phyloP scores from a whole-genome alignment of 2,797 vertebrate species.

The Lemur catta region DNA sequence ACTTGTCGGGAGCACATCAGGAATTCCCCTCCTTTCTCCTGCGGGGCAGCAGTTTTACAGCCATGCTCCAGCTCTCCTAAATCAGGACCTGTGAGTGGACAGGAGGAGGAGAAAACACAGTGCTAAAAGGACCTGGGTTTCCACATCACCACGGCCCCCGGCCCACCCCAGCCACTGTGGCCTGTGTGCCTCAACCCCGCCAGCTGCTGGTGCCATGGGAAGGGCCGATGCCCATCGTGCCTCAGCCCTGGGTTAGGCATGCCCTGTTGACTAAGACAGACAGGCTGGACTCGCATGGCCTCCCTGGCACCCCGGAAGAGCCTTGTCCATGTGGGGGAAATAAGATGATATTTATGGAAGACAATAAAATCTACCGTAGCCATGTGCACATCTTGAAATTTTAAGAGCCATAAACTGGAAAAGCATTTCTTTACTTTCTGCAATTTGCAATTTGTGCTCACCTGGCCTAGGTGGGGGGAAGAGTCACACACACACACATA shows the following conservation, averaged over 20 bases:
- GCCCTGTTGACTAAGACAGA: constrained; percentile 50
- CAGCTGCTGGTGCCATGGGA: background rate
- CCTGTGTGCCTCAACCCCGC: rapidly evolving
- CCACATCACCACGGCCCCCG: rapidly evolving
- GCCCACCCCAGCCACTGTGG: background rate
- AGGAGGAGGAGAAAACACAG: background rate
- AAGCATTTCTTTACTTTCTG: background rate
- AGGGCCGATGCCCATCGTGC: background rate
- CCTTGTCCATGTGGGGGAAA: constrained; percentile 34
- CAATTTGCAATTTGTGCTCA: background rate
- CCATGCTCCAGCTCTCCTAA: background rate
- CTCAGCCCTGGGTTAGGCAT: background rate
- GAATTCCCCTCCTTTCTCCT: background rate
- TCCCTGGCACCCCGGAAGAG: constrained; percentile 57
- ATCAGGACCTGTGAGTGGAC: background rate
- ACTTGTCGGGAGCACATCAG: background rate
- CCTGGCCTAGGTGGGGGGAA: background rate
- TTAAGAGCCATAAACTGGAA: constrained; percentile 29
- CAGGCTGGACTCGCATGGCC: constrained; percentile 46
- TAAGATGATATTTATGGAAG: constrained; percentile 65
- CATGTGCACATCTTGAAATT: constrained; percentile 24
- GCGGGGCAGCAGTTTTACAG: background rate
- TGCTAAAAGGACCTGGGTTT: background rate
- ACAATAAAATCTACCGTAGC: background rate
- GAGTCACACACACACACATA: background rate